Percentiles rank a stretch among this genome's conserved stretches.
Evolutionary conservation across 2,113 vertebrate genomes (phyloP).

Genomic region (Tringa solitaria): DNA sequence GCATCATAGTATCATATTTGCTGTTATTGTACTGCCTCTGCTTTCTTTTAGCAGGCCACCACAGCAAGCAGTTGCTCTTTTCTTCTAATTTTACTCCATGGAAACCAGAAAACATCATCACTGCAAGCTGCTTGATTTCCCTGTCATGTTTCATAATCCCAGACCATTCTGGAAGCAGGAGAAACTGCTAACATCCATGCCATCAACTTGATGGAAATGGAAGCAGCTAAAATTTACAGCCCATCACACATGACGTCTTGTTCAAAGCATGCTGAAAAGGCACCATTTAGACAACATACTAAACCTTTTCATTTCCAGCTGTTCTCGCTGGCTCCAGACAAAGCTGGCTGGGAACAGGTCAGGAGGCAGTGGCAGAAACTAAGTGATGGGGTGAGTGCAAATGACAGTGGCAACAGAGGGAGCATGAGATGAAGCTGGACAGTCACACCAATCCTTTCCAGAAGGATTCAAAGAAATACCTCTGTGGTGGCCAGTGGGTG

Average conservation of each 20-base stretch:
- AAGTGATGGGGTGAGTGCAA: background rate
- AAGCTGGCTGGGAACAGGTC: background rate
- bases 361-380: background rate
- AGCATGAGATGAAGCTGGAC: background rate
- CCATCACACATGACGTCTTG: background rate
- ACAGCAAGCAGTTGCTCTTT: slow-evolving; percentile 35
- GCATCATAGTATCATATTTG: background rate
- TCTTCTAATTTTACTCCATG: slow-evolving; percentile 30
- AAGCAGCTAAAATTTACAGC: background rate
- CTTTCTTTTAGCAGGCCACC: background rate
- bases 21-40: background rate
- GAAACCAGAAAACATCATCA: slow-evolving; percentile 14
- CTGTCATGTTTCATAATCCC: background rate
- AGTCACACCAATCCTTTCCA: background rate
- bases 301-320: slow-evolving; percentile 12
- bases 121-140: background rate
- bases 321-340: background rate
- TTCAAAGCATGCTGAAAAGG: background rate
- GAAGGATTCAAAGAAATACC: background rate
- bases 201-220: background rate
- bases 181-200: background rate
- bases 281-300: background rate
- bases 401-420: background rate
- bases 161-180: background rate
- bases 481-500: background rate